Evolutionary conservation across 2,113 vertebrate species (phyloP).

Genomic region (Perca schrenkii): DNA sequence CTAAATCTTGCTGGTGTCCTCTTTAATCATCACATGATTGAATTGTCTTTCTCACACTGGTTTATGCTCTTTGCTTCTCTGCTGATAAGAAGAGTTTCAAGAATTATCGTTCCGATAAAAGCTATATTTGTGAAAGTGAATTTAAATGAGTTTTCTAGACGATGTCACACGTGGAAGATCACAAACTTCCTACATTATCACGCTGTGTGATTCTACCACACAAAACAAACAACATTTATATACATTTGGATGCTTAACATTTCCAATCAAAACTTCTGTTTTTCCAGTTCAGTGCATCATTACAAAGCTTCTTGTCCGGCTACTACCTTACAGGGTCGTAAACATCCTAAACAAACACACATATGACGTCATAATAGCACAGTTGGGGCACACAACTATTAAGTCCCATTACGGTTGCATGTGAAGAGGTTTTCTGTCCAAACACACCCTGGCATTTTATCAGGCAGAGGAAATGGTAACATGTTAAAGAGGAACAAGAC

Average conservation of each 20-base stretch:
- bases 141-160: neutral
- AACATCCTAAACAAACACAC: slow-evolving; percentile 63
- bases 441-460: slow-evolving; percentile 19
- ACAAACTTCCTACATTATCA: neutral
- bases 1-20: slow-evolving; percentile 26
- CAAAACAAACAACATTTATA: slow-evolving; percentile 7
- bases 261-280: slow-evolving; percentile 10
- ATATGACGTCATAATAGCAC: slow-evolving; percentile 50
- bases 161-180: neutral
- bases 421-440: slow-evolving; percentile 40
- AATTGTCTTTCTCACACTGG: slow-evolving; percentile 33
- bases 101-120: neutral
- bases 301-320: slow-evolving; percentile 20
- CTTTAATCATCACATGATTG: slow-evolving; percentile 16
- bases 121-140: neutral
- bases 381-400: slow-evolving; percentile 33
- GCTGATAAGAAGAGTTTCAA: slow-evolving; percentile 7
- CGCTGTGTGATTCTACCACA: neutral
- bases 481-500: slow-evolving; percentile 36
- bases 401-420: slow-evolving; percentile 30
- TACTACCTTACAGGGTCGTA: slow-evolving; percentile 38
- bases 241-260: neutral
- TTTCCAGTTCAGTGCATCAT: slow-evolving; percentile 21
- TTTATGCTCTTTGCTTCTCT: slow-evolving; percentile 4
- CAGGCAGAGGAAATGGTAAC: slow-evolving; percentile 39